Evolutionary conservation across 2,797 vertebrate genomes (phyloP).

Genomic region (Enteromius viviparus): DNA sequence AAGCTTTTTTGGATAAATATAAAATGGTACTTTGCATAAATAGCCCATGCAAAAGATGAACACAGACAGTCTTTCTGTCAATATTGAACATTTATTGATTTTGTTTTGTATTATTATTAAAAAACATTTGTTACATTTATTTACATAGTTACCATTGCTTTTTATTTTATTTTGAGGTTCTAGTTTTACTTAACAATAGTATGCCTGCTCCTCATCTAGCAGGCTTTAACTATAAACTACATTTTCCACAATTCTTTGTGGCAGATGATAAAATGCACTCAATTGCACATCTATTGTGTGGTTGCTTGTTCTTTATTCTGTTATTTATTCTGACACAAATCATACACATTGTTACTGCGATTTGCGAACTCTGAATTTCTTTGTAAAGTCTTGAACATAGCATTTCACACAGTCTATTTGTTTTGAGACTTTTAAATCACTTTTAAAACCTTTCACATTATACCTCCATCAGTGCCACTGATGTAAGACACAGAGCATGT

Average conservation of each 20-base stretch:
- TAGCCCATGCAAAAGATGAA: not conserved
- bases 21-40: not conserved
- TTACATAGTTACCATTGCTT: not conserved
- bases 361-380: not conserved
- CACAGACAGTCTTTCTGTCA: not conserved
- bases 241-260: not conserved
- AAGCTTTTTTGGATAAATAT: not conserved
- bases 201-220: not conserved
- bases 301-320: not conserved
- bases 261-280: not conserved
- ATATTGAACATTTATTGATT: not conserved
- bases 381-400: not conserved
- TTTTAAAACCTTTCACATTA: not conserved
- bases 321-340: not conserved
- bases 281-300: not conserved
- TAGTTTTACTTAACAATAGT: not conserved
- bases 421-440: conserved; percentile 15
- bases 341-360: not conserved
- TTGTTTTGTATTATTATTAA: not conserved
- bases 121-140: not conserved
- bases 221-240: not conserved
- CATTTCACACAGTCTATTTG: not conserved
- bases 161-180: not conserved
- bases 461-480: conserved; percentile 16
- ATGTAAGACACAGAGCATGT: not conserved